Evolutionary conservation across 2,113 vertebrate species (phyloP).

Genomic region (Castor canadensis): DNA sequence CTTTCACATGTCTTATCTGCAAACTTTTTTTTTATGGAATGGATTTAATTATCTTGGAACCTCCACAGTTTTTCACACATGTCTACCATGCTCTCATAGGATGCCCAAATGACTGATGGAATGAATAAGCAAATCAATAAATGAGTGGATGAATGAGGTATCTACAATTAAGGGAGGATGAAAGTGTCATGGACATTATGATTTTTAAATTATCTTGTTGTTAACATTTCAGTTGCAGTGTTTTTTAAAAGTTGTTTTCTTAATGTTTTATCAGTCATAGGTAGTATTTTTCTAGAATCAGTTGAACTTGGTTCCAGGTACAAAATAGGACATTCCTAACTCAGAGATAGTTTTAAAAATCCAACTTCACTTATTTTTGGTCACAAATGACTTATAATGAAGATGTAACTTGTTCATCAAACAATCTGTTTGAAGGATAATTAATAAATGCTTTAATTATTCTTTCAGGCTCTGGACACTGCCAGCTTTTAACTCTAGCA

Average conservation of each 20-base stretch:
- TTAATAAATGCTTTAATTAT: constrained; percentile 20
- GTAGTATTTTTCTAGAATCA: background rate
- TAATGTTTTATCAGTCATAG: background rate
- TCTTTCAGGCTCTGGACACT: background rate
- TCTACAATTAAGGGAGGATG: background rate
- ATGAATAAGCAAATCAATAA: background rate
- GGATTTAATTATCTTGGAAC: background rate
- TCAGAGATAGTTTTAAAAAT: background rate
- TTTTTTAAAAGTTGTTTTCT: background rate
- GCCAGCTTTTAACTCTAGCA: background rate
- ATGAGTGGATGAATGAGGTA: background rate
- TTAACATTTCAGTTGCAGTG: background rate
- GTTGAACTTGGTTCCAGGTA: background rate
- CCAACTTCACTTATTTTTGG: background rate
- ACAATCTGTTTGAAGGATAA: background rate
- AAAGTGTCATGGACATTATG: background rate
- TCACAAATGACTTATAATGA: background rate
- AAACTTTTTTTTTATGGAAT: background rate
- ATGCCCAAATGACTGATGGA: background rate
- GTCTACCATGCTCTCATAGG: background rate
- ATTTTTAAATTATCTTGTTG: background rate
- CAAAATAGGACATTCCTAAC: background rate
- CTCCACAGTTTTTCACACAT: background rate
- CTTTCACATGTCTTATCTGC: background rate
- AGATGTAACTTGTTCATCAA: background rate